Conservation (phyloP, 2,797 vertebrate genomes). For the Phylloscopus collybita region DNA sequence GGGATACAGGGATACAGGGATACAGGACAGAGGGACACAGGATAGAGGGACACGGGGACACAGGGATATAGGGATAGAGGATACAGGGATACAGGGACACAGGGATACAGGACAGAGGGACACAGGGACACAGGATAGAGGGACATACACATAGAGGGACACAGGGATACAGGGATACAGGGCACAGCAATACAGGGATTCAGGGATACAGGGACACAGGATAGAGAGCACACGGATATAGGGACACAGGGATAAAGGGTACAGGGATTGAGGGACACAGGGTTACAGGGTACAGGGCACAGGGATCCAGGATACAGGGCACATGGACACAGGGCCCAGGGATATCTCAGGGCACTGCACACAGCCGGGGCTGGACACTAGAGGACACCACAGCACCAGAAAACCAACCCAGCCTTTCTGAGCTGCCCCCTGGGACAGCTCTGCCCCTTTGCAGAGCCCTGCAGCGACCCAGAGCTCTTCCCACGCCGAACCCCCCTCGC, state of each 20-base stretch:
- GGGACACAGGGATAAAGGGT: not conserved
- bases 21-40: not conserved
- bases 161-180: not conserved
- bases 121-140: not conserved
- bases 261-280: not conserved
- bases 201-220: no score
- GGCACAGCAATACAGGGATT: not conserved
- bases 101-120: no score
- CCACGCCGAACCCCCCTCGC: not conserved
- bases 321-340: not conserved
- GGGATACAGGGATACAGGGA: not conserved
- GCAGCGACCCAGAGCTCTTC: not conserved
- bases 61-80: not conserved
- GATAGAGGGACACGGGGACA: not conserved
- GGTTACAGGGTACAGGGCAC: not conserved
- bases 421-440: not conserved
- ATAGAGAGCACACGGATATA: not conserved
- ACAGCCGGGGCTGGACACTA: slow-evolving; percentile 35
- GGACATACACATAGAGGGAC: not conserved
- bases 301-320: not conserved
- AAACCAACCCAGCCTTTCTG: not conserved
- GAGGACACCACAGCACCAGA: slow-evolving; percentile 54
- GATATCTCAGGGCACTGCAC: not conserved
- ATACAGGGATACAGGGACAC: no score
- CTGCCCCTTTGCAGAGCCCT: rapidly evolving